Evolutionary conservation across 2,113 vertebrate genomes (phyloP).

Genomic region (Syngnathus typhle): DNA sequence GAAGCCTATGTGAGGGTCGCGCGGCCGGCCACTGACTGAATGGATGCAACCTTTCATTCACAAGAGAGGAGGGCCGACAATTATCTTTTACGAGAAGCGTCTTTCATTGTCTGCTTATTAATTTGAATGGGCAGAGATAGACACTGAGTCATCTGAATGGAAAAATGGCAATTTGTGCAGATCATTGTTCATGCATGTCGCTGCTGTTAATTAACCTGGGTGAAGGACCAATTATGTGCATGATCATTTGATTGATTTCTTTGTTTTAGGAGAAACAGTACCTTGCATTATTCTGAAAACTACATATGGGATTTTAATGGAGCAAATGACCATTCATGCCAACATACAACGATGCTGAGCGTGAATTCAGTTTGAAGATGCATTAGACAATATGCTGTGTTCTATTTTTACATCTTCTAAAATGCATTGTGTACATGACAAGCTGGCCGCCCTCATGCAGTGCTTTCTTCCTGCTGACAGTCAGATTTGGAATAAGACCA

Average conservation of each 20-base stretch:
- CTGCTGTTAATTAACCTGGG: conserved; percentile 27
- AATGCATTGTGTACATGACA: conserved; percentile 22
- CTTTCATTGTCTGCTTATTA: conserved; percentile 28
- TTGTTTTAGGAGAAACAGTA: conserved; percentile 32
- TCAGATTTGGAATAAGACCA: conserved; percentile 40
- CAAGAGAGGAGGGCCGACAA: conserved; percentile 20
- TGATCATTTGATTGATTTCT: conserved; percentile 32
- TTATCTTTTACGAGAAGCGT: conserved; percentile 12
- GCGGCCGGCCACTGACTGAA: conserved; percentile 37
- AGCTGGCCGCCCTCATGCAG: conserved; percentile 15
- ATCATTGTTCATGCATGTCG: conserved; percentile 10
- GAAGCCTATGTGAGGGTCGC: conserved; percentile 12
- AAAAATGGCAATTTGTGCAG: conserved; percentile 13
- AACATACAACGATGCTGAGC: conserved; percentile 27
- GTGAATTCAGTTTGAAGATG: conserved; percentile 25
- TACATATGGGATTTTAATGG: conserved; percentile 3
- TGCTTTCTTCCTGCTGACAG: conserved; percentile 31
- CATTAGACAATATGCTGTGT: conserved; percentile 28
- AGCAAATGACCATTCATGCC: conserved; percentile 33
- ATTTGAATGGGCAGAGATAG: conserved; percentile 27
- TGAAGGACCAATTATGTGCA: conserved; percentile 34
- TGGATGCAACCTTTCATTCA: conserved; percentile 60
- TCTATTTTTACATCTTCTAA: conserved; percentile 13
- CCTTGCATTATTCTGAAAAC: conserved; percentile 32
- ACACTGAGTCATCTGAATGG: conserved; percentile 16